Evolutionary conservation across 2,888 invertebrate genomes (phyloP), one percentile per base, ranked within the genome.

Genomic region (Caenorhabditis macrosperma): DNA sequence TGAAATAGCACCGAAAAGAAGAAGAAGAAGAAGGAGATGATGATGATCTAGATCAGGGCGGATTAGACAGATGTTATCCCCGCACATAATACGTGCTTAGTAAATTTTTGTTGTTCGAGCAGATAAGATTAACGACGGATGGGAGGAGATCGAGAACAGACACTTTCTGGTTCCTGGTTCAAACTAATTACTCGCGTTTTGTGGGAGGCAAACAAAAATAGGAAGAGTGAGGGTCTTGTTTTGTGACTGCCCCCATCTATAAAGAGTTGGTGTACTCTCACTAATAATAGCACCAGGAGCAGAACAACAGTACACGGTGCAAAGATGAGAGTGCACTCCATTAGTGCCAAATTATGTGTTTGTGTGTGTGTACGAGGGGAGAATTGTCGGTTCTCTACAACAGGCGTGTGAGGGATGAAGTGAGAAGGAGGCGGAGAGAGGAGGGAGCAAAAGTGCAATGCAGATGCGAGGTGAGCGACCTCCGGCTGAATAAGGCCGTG

Each of bases 401-500:
- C 33, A 63, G n/a, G 15, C 15, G 17, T 44, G 41, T 61, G 44
- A 28, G n/a, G 33, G 9, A 24, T 35, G 17, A 26, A 41, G 35
- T n/a, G 26, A 46, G 44, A 46, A 24, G n/a, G 28, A n/a, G 38
- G 38, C 17, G 44, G 15, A 22, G 33, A n/a, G 24, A 20, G 46
- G 17, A 44, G 46, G 28, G 44, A 44, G 28, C 41, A 44, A 60
- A 60, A 44, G 44, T 60, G 44, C 44, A 44, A 15, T n/a, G 28
- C 9, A 44, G 28, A 48, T 22, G 46, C 54, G 60, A 60, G 59
- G 38, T 60, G 46, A 41, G 15, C 26, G 46, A 59, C 24, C 26
- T 59, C 38, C 38, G n/a, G 41, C 59, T 59, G 50, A 68, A 57
- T 44, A 48, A 68, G 68, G 59, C 46, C 44, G 24, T 38, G 41